Evolutionary conservation across 2,888 invertebrate species (phyloP).

Genomic region (Didymodactylos carnosus): DNA sequence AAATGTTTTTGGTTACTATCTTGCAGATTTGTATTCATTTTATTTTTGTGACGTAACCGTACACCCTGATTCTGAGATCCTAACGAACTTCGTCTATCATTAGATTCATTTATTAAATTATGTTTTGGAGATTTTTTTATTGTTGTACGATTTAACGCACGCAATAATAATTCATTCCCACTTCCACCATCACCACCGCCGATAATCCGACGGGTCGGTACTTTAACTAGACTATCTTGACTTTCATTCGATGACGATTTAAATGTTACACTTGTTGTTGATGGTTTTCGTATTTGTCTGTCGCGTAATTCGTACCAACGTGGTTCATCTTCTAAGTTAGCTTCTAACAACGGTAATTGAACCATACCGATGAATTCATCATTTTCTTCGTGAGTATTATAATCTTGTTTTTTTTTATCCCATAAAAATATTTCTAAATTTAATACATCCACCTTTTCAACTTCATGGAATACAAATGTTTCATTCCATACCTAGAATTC

Average conservation of each 20-base stretch:
- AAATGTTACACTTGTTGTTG: conserved; percentile 12
- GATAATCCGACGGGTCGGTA: not conserved
- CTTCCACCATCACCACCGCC: not conserved
- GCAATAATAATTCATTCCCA: not conserved
- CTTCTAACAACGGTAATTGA: conserved; percentile 54
- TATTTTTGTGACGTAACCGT: no score
- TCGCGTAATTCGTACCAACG: conserved; percentile 49
- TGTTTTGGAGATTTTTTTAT: no score
- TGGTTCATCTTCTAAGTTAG: conserved; percentile 64
- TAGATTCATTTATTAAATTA: no score
- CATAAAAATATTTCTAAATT: conserved; percentile 8
- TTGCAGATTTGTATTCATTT: no score
- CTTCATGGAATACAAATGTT: conserved; percentile 50
- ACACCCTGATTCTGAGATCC: no score
- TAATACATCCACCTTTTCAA: conserved; percentile 2
- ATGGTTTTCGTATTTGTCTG: conserved; percentile 6
- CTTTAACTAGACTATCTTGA: conserved; percentile 3
- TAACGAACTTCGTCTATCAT: no score
- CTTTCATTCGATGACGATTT: conserved; percentile 13
- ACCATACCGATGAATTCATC: conserved; percentile 34
- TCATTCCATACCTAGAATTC: no score
- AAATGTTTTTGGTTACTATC: no score
- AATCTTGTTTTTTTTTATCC: conserved; percentile 1
- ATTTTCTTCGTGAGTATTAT: not conserved
- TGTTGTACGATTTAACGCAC: not conserved